These are phyloP conservation scores for Bungarus multicinctus DNA, from an alignment of 2,113 vertebrate species.

Conservation along the genomic window DNA sequence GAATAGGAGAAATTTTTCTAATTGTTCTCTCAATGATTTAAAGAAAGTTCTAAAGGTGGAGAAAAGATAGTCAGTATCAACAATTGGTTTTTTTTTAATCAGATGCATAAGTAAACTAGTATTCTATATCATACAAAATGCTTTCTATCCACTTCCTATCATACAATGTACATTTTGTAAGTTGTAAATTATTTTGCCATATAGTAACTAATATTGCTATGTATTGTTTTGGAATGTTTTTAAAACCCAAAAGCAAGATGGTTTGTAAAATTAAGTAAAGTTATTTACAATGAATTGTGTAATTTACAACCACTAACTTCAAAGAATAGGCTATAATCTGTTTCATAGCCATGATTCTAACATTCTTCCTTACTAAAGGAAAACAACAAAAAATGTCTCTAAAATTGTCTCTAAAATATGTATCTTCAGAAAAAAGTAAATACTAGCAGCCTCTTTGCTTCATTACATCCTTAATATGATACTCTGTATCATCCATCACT, in stretches of 20 bases:
- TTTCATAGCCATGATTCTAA: not conserved
- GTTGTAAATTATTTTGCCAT: not conserved
- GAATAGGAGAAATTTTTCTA: slow-evolving; percentile 55
- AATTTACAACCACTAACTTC: not conserved
- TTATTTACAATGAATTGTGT: not conserved
- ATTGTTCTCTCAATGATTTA: slow-evolving; percentile 61
- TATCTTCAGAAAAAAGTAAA: not conserved
- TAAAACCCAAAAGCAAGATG: not conserved
- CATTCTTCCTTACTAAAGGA: not conserved
- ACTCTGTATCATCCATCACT: not conserved
- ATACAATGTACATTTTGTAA: not conserved
- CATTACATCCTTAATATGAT: not conserved
- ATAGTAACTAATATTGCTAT: not conserved
- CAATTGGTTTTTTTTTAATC: not conserved
- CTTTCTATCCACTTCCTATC: too few species aligned
- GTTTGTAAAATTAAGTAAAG: not conserved
- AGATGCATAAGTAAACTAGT: slow-evolving; percentile 18
- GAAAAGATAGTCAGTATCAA: slow-evolving; percentile 5
- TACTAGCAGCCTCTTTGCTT: not conserved
- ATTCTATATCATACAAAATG: not conserved
- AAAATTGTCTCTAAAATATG: not conserved
- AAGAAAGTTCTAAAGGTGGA: slow-evolving; percentile 38
- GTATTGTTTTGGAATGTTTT: not conserved
- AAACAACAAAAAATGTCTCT: not conserved
- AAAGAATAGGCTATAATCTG: not conserved